Conservation (phyloP, 2,113 vertebrate genomes). For the Puma concolor region DNA sequence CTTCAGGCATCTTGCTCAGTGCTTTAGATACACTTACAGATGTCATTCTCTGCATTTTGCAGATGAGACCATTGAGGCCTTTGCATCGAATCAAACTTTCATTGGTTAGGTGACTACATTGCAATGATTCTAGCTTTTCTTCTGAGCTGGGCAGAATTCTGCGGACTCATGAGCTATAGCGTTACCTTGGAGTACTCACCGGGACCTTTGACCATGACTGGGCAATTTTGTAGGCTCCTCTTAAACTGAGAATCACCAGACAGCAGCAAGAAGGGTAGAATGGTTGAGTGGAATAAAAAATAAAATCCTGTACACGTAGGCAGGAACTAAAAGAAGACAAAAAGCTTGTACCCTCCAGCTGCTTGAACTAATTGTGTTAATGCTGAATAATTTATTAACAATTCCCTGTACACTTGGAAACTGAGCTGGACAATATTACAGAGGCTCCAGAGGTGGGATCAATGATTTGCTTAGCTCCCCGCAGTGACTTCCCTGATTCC, state of each 20-base stretch:
- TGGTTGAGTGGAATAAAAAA: background rate
- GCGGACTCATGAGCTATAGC: background rate
- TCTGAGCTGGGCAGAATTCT: background rate
- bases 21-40: background rate
- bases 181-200: background rate
- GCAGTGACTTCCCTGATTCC: background rate
- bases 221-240: background rate
- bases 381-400: conserved; percentile 63
- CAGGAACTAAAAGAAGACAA: background rate
- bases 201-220: background rate
- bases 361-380: conserved; percentile 54
- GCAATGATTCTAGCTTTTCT: background rate
- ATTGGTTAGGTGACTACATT: background rate
- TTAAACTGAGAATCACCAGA: background rate
- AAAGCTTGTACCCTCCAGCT: conserved; percentile 12
- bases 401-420: background rate
- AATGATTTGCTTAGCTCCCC: background rate
- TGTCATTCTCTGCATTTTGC: background rate
- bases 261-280: background rate
- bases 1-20: background rate
- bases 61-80: background rate
- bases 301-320: background rate
- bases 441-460: background rate
- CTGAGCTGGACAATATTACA: background rate
- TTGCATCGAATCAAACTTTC: background rate